These are phyloP conservation scores for Stichodactyla helianthus DNA, from an alignment of 64 coral and sea anemone species.

Conservation along the genomic window DNA sequence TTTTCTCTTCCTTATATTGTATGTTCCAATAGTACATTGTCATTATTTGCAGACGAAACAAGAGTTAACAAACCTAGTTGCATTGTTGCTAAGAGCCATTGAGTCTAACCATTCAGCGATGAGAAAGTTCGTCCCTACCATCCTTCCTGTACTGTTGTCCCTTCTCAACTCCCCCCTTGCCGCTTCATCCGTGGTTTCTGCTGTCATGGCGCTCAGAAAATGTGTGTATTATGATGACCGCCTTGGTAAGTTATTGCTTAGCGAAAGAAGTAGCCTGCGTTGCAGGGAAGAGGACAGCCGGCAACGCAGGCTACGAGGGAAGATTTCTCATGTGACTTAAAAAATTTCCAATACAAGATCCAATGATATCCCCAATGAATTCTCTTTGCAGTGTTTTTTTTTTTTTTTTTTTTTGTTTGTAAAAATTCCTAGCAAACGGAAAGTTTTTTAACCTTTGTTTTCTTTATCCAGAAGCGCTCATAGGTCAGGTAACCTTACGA, in stretches of 20 bases:
- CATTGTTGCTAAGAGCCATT: conserved; percentile 50
- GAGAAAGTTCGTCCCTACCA: conserved; percentile 52
- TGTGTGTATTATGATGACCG: conserved; percentile 46
- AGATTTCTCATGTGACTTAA: too few relatives aligned
- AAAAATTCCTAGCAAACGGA: neutral
- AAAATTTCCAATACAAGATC: too few relatives aligned
- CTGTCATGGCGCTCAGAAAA: conserved; percentile 63
- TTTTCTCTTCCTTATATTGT: too few relatives aligned
- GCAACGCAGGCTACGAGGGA: too few relatives aligned
- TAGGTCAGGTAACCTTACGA: conserved; percentile 63
- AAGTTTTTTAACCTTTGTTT: neutral
- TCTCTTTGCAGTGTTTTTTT: too few relatives aligned
- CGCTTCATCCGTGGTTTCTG: conserved; percentile 37
- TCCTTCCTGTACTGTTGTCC: conserved; percentile 41
- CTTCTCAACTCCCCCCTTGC: conserved; percentile 72
- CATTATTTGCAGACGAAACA: neutral
- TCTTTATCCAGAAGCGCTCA: conserved; percentile 30
- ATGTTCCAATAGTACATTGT: neutral
- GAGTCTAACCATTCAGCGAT: conserved; percentile 42
- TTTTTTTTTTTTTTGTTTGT: too few relatives aligned
- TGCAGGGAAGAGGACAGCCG: too few relatives aligned
- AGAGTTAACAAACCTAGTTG: conserved; percentile 28
- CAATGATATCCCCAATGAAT: too few relatives aligned
- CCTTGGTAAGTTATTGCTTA: conserved; percentile 54
- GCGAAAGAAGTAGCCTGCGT: neutral